Evolutionary conservation across 2,888 invertebrate species (phyloP).

Genomic region (Rhopalosiphum nymphaeae): DNA sequence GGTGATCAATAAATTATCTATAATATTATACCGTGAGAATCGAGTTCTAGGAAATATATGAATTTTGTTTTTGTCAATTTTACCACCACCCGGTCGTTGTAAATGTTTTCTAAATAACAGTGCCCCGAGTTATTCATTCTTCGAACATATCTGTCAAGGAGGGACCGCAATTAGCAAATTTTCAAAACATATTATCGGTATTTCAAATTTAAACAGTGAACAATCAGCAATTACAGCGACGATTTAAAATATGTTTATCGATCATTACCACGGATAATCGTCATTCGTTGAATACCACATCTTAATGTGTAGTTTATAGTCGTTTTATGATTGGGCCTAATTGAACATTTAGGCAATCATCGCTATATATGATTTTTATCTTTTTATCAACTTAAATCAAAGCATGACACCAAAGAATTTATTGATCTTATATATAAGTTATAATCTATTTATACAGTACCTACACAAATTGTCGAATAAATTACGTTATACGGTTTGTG

Average conservation of each 20-base stretch:
- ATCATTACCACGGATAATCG: not conserved
- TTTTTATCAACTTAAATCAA: not conserved
- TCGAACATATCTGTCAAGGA: not conserved
- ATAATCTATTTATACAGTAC: not conserved
- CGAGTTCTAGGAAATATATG: not conserved
- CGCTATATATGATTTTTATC: not conserved
- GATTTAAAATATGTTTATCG: slow-evolving; percentile 2
- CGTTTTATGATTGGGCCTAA: not conserved
- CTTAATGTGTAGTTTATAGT: not conserved
- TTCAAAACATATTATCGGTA: not conserved
- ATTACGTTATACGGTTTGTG: not conserved
- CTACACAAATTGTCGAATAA: not conserved
- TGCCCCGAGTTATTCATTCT: not conserved
- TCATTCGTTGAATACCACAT: slow-evolving; percentile 8
- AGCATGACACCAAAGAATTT: not conserved
- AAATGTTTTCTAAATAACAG: not conserved
- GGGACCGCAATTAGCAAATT: not conserved
- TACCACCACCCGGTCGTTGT: not conserved
- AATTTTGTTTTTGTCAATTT: not conserved
- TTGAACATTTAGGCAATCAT: not conserved
- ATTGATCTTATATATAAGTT: not conserved
- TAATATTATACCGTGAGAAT: not conserved
- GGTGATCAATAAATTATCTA: not conserved
- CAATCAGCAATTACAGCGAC: not conserved
- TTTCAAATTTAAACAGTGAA: not conserved